A percentile compares a stretch with the other conserved stretches of the same genome.
Evolutionary conservation across 2,888 invertebrate genomes (phyloP).

Genomic region (Bombyx huttoni): DNA sequence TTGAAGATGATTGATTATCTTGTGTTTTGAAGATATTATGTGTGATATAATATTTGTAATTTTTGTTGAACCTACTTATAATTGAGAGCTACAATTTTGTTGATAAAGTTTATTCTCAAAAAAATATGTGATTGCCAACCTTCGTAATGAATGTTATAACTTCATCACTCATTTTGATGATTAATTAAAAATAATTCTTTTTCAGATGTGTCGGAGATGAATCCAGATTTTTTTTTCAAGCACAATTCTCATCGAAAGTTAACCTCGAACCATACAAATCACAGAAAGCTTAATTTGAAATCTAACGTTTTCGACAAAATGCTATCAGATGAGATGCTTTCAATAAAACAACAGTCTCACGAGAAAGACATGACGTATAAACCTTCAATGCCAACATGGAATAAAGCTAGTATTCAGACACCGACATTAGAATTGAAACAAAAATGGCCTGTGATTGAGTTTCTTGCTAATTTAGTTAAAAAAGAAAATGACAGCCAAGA

Average conservation of each 20-base stretch:
- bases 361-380: conserved; percentile 23
- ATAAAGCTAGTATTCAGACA: conserved; percentile 22
- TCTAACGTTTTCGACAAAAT: conserved; percentile 43
- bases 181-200: not conserved
- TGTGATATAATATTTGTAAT: not conserved
- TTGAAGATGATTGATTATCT: not conserved
- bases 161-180: no score
- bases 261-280: conserved; percentile 16
- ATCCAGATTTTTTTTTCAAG: conserved; percentile 9
- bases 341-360: conserved; percentile 35
- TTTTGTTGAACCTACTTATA: not conserved
- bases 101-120: no score
- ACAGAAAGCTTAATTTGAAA: conserved; percentile 27
- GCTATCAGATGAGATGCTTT: conserved; percentile 45
- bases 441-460: conserved; percentile 37
- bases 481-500: conserved; percentile 1
- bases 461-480: conserved; percentile 8
- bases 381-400: conserved; percentile 16
- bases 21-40: not conserved
- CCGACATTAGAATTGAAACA: conserved; percentile 37
- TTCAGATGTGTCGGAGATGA: conserved; percentile 17
- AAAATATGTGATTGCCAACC: no score
- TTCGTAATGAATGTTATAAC: no score
- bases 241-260: conserved; percentile 16
- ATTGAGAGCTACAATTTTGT: no score